Evolutionary conservation across 2,888 invertebrate genomes (phyloP).

Genomic region (Trileptium ribeirensis): DNA sequence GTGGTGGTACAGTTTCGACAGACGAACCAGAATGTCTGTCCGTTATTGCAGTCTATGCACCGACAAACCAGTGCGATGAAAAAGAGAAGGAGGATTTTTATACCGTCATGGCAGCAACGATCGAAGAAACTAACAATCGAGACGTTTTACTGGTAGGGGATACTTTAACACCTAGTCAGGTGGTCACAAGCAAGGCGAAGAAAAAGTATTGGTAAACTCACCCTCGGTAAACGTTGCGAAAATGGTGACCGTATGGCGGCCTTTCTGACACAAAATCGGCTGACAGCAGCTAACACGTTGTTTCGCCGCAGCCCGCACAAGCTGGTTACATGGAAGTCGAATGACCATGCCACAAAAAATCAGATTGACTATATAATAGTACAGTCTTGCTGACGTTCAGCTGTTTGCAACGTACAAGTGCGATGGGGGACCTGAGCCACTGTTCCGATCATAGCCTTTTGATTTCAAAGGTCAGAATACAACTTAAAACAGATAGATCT

Average conservation of each 20-base stretch:
- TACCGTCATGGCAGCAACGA: background rate
- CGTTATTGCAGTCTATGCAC: background rate
- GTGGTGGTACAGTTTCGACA: too few relatives aligned
- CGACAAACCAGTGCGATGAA: background rate
- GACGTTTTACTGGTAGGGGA: background rate
- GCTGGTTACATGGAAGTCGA: too few relatives aligned
- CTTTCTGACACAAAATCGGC: too few relatives aligned
- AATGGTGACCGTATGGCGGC: too few relatives aligned
- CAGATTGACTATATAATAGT: background rate
- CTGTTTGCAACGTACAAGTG: background rate
- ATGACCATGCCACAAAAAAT: background rate
- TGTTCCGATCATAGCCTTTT: background rate
- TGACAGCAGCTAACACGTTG: too few relatives aligned
- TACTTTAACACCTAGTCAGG: background rate
- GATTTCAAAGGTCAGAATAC: background rate
- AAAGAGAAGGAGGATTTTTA: background rate
- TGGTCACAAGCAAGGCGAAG: background rate
- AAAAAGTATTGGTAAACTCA: too few relatives aligned
- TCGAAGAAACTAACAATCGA: background rate
- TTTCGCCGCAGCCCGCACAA: too few relatives aligned
- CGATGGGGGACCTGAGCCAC: background rate
- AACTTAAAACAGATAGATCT: too few relatives aligned
- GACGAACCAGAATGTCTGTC: background rate
- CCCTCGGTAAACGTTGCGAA: too few relatives aligned
- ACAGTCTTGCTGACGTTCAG: too few relatives aligned